Evolutionary conservation across 1,140 invertebrate species (phyloP), one percentile per base, ranked within the genome.

Genomic region (Diabrotica undecimpunctata): DNA sequence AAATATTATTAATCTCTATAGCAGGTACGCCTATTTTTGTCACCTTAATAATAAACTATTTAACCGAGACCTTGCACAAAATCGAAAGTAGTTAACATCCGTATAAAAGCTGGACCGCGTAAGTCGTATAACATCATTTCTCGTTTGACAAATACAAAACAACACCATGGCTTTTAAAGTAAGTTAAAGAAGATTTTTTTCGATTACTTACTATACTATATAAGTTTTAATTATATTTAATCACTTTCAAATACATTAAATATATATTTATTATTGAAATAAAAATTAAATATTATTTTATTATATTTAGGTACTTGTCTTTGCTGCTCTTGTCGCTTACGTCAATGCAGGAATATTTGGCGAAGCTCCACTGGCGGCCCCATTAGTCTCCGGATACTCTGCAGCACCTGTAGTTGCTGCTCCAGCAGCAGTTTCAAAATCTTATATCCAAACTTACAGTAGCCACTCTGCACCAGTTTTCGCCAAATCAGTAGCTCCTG

Each of bases 371-470:
- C 63, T 68, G 10, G 55, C 66, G 7, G 54, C 61, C 14, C 68
- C 72, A 46, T 66, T 65, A 10, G 64, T 69, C 14, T 65, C 70
- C 14, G 61, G 65, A 7, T 66, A 57, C 60, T 8, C 35, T n/a
- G 67, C 66, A 56, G 51, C 59, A 38, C 70, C 39, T 64, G 66
- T 60, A 59, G 65, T 56, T 51, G 58, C 58, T 57, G 66, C 55
- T 62, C 77, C 70, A 54, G 41, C 8, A 5, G 72, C 78, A 39
- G 68, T 64, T 13, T 64, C 66, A 66, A 87, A 86, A 74, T 83
- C 84, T 51, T 83, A 86, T 14, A 83, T 85, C 70, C 82, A 81
- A 54, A 83, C 85, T n/a, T 86, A 82, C 80, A 85, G 84, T 64
- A 84, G 81, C 67, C 62, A 66, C 50, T 62, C 62, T 51, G 66